Base-by-base conservation (phyloP, 2,113 vertebrate species). In the Trachemys scripta region DNA sequence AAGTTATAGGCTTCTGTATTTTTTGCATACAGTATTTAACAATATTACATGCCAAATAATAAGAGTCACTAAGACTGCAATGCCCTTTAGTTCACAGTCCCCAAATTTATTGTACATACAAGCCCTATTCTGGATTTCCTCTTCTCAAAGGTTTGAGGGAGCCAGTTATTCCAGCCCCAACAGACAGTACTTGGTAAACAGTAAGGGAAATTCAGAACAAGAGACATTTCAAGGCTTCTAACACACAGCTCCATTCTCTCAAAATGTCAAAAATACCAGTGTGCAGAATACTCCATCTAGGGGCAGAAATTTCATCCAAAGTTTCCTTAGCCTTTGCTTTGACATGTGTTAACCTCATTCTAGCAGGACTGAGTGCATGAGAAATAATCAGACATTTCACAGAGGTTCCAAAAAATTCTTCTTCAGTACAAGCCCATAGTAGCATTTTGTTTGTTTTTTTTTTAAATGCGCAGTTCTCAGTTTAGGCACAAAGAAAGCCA, bases 261-360 rank as follows among this genome's bases (percentile, higher is more conserved):
- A 42, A 95, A 86, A 95, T 84, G 84, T 45, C 93, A 80, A 57
- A 87, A 27, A 72, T 11, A 93, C 24, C 80, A 82, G 90, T 38
- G 83, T 95, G 97, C 95, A 97, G 90, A 95, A 95, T 27, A 94
- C 97, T 97, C 98, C 98, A 97, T 95, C 98, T 98, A 98, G 98
- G 95, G 98, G 98, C 92, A 98, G 97, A 97, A 98, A 98, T 96
- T 94, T 82, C 91, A 92, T 65, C 62, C 72, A 14, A 65, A 95
- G 78, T 85, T 91, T 89, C 89, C 93, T 91, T 8, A 65, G 42
- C 85, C 38, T 82, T 53, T 82, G 45, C 86, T 96, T 90, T 87
- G 38, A 92, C 93, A 81, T 96, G 85, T 96, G 94, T 92, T 97
- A 95, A 95, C 91, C 91, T 97, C 94, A 94, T 96, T 94, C 91